Evolutionary conservation across 1,140 invertebrate species (phyloP).

Genomic region (Laupala kohalensis): DNA sequence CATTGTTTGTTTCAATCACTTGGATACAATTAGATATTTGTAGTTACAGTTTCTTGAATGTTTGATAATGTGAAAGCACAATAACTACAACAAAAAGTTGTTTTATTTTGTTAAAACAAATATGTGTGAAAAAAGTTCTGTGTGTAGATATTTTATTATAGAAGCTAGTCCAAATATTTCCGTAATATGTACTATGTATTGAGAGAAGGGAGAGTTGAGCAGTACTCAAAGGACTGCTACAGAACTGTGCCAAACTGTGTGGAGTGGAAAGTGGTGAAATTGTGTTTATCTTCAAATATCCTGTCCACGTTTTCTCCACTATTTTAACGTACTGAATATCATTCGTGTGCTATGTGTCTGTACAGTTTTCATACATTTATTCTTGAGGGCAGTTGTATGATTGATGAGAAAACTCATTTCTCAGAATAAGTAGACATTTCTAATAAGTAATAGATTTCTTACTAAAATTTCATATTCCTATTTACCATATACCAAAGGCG

Average conservation of each 20-base stretch:
- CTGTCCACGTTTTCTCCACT: not conserved
- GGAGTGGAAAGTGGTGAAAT: not conserved
- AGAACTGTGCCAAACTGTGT: not conserved
- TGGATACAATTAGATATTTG: conserved; percentile 1
- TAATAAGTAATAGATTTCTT: not conserved
- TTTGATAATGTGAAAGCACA: conserved; percentile 12
- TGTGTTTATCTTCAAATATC: not conserved
- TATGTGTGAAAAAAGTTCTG: not conserved
- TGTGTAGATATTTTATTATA: not conserved
- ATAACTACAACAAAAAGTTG: conserved; percentile 4
- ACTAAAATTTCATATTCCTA: not conserved
- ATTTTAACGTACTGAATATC: not conserved
- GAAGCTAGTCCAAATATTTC: not conserved
- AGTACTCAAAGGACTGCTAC: not conserved
- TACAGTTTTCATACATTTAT: not conserved
- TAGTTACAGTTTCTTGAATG: not conserved
- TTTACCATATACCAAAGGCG: not conserved
- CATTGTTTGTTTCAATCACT: conserved; percentile 3
- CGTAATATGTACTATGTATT: not conserved
- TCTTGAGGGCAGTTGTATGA: not conserved
- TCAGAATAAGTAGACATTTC: not conserved
- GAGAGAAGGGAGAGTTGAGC: not conserved
- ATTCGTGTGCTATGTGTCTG: not conserved
- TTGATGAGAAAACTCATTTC: not conserved
- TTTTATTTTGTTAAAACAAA: not conserved